Evolutionary conservation across 2,797 vertebrate species (phyloP).

Genomic region (Triplophysa yarkandensis): DNA sequence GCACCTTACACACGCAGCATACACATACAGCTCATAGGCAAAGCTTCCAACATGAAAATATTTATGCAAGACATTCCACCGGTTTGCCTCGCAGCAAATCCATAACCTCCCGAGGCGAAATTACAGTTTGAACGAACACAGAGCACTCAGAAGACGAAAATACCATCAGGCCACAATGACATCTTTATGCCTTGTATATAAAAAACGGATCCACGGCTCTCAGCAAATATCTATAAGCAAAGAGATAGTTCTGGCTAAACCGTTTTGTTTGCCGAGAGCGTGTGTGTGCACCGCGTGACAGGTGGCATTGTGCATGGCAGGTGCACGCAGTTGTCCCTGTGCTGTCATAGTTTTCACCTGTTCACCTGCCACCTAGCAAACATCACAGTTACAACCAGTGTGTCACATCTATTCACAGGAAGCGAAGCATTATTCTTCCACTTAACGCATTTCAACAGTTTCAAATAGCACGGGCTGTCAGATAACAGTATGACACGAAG

Average conservation of each 20-base stretch:
- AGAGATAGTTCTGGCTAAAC: constrained; percentile 23
- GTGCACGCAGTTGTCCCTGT: constrained; percentile 66
- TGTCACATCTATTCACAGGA: constrained; percentile 23
- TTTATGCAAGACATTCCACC: constrained; percentile 51
- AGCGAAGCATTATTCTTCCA: constrained; percentile 9
- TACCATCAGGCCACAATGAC: constrained; percentile 28
- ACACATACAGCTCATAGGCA: constrained; percentile 22
- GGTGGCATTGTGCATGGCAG: constrained; percentile 71
- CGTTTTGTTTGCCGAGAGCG: constrained; percentile 27
- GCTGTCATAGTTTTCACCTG: constrained; percentile 68
- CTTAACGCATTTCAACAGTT: constrained; percentile 38
- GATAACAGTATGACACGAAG: neutral
- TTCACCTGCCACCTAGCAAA: constrained; percentile 59
- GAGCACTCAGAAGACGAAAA: constrained; percentile 23
- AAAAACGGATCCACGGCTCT: constrained; percentile 22
- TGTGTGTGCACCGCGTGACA: constrained; percentile 54
- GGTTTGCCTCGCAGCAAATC: constrained; percentile 36
- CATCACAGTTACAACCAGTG: constrained; percentile 45
- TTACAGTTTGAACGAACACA: constrained; percentile 43
- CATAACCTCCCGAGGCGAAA: constrained; percentile 26
- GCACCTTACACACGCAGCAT: constrained; percentile 21
- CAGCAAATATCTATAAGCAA: constrained; percentile 9
- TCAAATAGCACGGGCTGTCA: constrained; percentile 7
- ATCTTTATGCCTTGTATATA: constrained; percentile 56
- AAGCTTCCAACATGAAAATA: constrained; percentile 45